A percentile compares a stretch with the other conserved stretches of the same genome.
These are phyloP conservation scores for Artemia sp. DNA, from an alignment of 2,888 invertebrate species.

Conservation along the genomic window DNA sequence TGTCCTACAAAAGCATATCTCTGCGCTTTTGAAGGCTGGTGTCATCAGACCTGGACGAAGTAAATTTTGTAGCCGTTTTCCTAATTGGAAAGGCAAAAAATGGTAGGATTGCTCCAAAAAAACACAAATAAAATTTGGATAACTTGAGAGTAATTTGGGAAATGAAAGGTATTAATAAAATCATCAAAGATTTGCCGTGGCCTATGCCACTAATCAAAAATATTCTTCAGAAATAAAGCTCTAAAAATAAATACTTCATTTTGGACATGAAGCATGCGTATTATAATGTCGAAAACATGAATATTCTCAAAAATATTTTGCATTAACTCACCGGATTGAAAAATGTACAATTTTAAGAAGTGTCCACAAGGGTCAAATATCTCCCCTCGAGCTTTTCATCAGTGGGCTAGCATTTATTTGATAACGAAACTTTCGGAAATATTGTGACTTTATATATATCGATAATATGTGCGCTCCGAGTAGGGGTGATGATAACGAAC, in stretches of 20 bases:
- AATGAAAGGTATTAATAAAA: not conserved
- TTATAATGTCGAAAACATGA: not conserved
- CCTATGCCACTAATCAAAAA: not conserved
- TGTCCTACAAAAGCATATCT: no score
- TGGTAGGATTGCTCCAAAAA: no score
- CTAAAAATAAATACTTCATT: not conserved
- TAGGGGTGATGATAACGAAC: constrained; percentile 6
- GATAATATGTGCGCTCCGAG: not conserved
- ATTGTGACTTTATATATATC: constrained; percentile 1
- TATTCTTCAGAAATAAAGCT: not conserved
- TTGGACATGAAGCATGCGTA: not conserved
- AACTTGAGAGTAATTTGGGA: not conserved
- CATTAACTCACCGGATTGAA: not conserved
- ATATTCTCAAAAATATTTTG: not conserved
- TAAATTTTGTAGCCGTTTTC: no score
- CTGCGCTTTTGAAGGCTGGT: no score
- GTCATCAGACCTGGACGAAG: no score
- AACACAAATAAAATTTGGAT: not conserved
- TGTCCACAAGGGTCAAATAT: constrained; percentile 5
- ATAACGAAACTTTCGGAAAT: not conserved
- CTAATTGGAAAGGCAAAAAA: no score
- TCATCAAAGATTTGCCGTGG: not conserved
- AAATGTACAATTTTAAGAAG: not conserved
- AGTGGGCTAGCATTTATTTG: constrained; percentile 13
- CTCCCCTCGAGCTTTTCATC: constrained; percentile 1